Conservation (phyloP, 2,113 vertebrate species). For the Psettodes erumei region DNA sequence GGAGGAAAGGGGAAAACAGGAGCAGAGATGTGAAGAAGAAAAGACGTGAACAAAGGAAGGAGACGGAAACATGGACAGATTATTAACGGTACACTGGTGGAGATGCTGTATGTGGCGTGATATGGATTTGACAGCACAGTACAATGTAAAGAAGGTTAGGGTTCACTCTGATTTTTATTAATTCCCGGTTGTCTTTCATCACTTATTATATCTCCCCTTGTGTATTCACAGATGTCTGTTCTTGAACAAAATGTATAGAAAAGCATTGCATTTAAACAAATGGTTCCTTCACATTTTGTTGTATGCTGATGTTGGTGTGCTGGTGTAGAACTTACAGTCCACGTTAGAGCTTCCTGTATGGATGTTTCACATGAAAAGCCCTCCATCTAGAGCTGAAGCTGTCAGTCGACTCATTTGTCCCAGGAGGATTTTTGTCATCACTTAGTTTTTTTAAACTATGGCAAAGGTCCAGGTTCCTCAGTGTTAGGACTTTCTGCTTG, state of each 20-base stretch:
- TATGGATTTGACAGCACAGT: neutral
- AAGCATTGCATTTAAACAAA: too few relatives aligned
- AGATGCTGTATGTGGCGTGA: neutral
- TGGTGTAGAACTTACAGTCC: too few relatives aligned
- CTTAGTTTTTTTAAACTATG: too few relatives aligned
- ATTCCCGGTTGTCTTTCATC: neutral
- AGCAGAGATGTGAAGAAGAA: neutral
- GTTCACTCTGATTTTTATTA: neutral
- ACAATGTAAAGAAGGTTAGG: neutral
- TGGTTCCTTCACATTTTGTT: too few relatives aligned
- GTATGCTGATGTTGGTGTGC: too few relatives aligned
- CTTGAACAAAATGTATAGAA: too few relatives aligned
- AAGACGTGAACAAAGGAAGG: slow-evolving; percentile 1
- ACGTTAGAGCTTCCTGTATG: too few relatives aligned
- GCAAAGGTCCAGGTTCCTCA: too few relatives aligned
- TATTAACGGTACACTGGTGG: neutral
- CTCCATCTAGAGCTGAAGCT: too few relatives aligned
- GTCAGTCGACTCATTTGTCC: too few relatives aligned
- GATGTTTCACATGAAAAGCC: too few relatives aligned
- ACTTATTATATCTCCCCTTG: neutral
- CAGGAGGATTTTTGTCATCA: too few relatives aligned
- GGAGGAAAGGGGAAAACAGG: neutral
- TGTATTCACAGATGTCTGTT: neutral
- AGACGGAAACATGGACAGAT: neutral
- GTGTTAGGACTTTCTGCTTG: neutral